These are phyloP conservation scores for Poecilia wingei DNA, from an alignment of 2,797 vertebrate genomes.

Conservation along the genomic window DNA sequence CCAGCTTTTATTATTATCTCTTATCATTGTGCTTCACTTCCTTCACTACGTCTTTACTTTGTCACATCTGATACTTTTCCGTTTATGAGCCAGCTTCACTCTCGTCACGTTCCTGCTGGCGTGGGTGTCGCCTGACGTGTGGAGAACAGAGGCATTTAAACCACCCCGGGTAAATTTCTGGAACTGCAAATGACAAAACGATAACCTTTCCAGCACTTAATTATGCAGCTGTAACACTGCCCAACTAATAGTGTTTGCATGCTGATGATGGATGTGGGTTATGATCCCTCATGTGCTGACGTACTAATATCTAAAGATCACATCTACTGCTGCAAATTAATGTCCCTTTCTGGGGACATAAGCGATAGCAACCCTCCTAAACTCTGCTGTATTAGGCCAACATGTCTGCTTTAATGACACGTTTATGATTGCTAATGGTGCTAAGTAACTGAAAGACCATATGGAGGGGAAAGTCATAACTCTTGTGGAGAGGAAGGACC, in stretches of 20 bases:
- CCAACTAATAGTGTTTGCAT: conserved; percentile 22
- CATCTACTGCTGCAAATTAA: conserved; percentile 21
- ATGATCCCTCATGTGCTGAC: conserved; percentile 39
- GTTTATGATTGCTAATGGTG: conserved; percentile 55
- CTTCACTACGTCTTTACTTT: conserved; percentile 4
- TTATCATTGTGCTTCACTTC: conserved; percentile 10
- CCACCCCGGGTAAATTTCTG: conserved; percentile 7
- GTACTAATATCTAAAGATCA: conserved; percentile 40
- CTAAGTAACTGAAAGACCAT: conserved; percentile 46
- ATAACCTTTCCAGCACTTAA: conserved; percentile 47
- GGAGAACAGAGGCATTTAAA: conserved; percentile 29
- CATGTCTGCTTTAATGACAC: conserved; percentile 42
- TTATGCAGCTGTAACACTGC: conserved; percentile 41
- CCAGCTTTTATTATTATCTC: conserved; percentile 16
- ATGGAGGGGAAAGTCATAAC: conserved; percentile 35
- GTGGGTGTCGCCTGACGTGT: conserved; percentile 8
- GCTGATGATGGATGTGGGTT: conserved; percentile 27
- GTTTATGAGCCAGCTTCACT: conserved; percentile 14
- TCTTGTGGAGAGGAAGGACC: conserved; percentile 7
- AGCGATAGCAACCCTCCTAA: conserved; percentile 15
- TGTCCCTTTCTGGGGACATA: conserved; percentile 12
- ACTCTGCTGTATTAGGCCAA: conserved; percentile 14
- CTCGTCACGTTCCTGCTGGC: conserved; percentile 12
- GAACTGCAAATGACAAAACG: conserved; percentile 21
- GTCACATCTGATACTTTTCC: conserved; percentile 6